These are phyloP conservation scores for Numida meleagris DNA, from an alignment of 2,113 vertebrate genomes.

Conservation along the genomic window DNA sequence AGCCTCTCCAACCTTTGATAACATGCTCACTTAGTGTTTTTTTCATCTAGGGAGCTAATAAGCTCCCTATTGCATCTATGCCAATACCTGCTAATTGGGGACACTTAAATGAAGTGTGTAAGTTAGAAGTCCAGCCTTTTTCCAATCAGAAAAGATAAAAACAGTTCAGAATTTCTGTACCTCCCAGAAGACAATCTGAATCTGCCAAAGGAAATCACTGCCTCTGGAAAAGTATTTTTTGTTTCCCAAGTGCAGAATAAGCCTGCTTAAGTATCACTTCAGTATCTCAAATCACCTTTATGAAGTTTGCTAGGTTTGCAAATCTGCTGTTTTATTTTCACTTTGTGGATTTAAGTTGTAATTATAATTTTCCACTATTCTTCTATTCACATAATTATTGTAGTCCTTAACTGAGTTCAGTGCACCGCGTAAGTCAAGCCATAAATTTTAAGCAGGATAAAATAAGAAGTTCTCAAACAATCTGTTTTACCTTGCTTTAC, in stretches of 20 bases:
- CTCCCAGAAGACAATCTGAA: background rate
- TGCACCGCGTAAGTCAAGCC: background rate
- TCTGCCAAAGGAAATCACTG: background rate
- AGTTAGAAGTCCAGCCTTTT: background rate
- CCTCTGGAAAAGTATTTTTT: background rate
- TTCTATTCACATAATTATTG: background rate
- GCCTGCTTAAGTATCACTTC: background rate
- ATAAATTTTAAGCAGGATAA: background rate
- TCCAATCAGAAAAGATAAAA: background rate
- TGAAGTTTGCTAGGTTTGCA: background rate
- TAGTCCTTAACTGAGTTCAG: background rate
- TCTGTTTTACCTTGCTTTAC: background rate
- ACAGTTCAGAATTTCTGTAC: background rate
- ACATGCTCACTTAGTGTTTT: background rate
- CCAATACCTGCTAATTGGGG: background rate
- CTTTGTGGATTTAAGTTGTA: background rate
- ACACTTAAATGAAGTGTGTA: background rate
- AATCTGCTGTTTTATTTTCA: background rate
- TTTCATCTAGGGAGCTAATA: background rate
- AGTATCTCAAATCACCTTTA: background rate
- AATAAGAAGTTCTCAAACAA: background rate
- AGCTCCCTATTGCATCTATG: background rate
- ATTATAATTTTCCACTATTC: background rate
- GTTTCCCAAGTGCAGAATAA: background rate
- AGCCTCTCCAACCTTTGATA: background rate